phyloP scores from a whole-genome alignment of 2,888 invertebrate genomes.

The Calameuta filiformis region DNA sequence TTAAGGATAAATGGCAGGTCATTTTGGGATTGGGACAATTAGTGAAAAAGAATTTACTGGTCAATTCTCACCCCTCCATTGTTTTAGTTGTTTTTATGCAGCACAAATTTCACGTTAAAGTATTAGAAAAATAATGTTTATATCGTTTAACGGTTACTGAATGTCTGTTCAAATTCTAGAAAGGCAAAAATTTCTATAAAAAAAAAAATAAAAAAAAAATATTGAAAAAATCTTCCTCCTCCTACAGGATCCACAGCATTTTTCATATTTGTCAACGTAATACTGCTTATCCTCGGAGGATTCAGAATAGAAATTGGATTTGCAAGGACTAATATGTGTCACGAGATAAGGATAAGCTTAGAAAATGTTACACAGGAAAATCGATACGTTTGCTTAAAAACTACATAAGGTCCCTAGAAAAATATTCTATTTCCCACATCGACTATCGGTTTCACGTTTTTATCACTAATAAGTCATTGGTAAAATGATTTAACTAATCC shows the following conservation, averaged over 20 bases:
- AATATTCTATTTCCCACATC: background rate
- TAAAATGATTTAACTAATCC: background rate
- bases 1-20: background rate
- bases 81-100: background rate
- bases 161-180: background rate
- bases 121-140: background rate
- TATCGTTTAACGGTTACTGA: background rate
- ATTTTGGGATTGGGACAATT: background rate
- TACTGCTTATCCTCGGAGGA: background rate
- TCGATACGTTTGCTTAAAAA: background rate
- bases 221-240: background rate
- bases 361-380: background rate
- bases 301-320: background rate
- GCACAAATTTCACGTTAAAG: background rate
- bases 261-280: background rate
- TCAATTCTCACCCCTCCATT: slow-evolving; percentile 30
- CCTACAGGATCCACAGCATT: background rate
- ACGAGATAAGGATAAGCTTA: background rate
- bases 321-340: background rate
- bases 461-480: background rate
- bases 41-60: background rate
- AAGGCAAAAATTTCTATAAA: background rate
- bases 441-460: background rate
- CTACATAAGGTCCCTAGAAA: background rate
- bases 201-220: background rate